Evolutionary conservation across 2,888 invertebrate genomes (phyloP), one percentile per base, ranked within the genome.

Genomic region (Lochmaea crataegi): DNA sequence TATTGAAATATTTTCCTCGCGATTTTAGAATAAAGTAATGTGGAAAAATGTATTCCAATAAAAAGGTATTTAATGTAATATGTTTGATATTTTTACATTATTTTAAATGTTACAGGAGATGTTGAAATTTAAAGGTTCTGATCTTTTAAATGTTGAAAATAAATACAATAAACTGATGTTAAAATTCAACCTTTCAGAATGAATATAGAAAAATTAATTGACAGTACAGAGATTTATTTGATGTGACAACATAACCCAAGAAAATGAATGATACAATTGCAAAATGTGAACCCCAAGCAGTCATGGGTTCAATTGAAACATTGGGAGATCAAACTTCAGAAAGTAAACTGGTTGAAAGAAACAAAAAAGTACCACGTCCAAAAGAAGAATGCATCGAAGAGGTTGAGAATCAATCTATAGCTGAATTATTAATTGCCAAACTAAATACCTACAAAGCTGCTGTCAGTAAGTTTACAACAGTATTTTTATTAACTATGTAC

Each of bases 301-400:
- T 93, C 22, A 88, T 95, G 66, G 94, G 95, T 1, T 94, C 94
- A 7, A 92, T 93, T 90, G 95, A 95, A 85, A 94, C 94, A 0
- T 87, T 94, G 60, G 94, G 94, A 82, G 94, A 94, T 80, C 92
- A 92, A 78, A 86, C 89, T 18, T 89, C 91, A 69, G 90, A 91
- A 16, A 92, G 92, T 70, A 91, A 90, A 74, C 88, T 87, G 76
- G 92, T 92, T 82, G 93, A 93, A 83, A 94, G 93, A 41, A 67
- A 65, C 42, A 72, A 75, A 88, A 94, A 93, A 84, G 93, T 91
- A 80, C 89, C 94, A 7, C 92, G 93, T 83, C 85, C 93, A 73
- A 92, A 92, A 79, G 90, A 90, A 71, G 87, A 90, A 65, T 89
- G 90, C 84, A 89, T 81, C 58, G 87, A 88, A 72, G 90, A 90